Conservation (phyloP, 2,888 invertebrate species). For the Philhelius pedissequus region DNA sequence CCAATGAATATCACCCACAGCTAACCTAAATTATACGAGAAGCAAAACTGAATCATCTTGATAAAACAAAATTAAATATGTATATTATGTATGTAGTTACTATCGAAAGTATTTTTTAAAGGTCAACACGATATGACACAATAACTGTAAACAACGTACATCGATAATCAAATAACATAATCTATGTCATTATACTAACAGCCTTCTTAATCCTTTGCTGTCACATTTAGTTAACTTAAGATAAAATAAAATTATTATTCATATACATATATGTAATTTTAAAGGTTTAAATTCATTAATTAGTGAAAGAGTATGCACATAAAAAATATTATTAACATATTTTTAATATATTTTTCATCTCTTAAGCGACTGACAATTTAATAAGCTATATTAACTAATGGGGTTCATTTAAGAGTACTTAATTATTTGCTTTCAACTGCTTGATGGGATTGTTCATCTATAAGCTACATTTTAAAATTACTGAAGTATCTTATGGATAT, state of each 20-base stretch:
- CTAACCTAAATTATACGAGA: too few species aligned
- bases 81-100: too few species aligned
- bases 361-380: background rate
- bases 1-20: too few species aligned
- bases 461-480: background rate
- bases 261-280: too few species aligned
- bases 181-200: too few species aligned
- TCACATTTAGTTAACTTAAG: background rate
- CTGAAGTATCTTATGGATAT: background rate
- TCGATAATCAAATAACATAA: background rate
- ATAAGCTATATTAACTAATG: background rate
- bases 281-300: slow-evolving; percentile 3
- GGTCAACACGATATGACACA: background rate
- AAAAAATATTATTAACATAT: background rate
- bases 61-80: too few species aligned
- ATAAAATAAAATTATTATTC: background rate
- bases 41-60: too few species aligned
- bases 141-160: background rate
- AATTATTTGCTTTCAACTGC: background rate
- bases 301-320: slow-evolving; percentile 35
- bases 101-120: background rate
- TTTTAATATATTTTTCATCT: slow-evolving; percentile 1
- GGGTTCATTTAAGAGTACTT: background rate
- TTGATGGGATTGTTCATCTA: background rate
- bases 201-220: background rate